These are phyloP conservation scores for Echinometra lucunter DNA, from an alignment of 53 echinoderm and acorn worm species.

Conservation along the genomic window DNA sequence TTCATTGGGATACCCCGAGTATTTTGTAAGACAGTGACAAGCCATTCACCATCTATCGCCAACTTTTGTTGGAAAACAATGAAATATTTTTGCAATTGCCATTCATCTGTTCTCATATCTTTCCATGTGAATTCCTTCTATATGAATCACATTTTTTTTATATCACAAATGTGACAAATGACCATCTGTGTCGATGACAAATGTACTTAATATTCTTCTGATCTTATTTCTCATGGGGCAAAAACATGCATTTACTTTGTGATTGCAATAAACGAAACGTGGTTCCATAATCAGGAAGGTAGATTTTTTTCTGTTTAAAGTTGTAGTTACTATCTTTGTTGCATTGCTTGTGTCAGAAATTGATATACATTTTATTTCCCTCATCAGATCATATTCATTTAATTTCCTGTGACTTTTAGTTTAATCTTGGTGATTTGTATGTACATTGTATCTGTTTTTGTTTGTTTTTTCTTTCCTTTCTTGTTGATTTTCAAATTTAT, in stretches of 20 bases:
- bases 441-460: neutral
- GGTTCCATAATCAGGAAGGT: neutral
- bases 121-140: neutral
- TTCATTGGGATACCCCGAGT: neutral
- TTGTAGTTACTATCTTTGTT: neutral
- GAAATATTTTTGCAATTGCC: neutral
- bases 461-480: neutral
- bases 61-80: slow-evolving; percentile 1
- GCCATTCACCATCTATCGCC: slow-evolving; percentile 55
- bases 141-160: too few relatives aligned
- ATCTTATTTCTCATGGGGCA: too few relatives aligned
- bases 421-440: neutral
- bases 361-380: neutral
- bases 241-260: too few relatives aligned
- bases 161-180: too few relatives aligned
- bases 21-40: slow-evolving; percentile 47
- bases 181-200: too few relatives aligned
- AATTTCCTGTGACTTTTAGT: neutral
- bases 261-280: neutral
- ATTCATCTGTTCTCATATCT: neutral
- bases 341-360: neutral
- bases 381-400: neutral
- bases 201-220: too few relatives aligned
- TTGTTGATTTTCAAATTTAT: neutral
- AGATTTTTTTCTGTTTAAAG: neutral